These are phyloP conservation scores for Sinonovacula constricta DNA, from an alignment of 1,140 invertebrate genomes.

Conservation along the genomic window DNA sequence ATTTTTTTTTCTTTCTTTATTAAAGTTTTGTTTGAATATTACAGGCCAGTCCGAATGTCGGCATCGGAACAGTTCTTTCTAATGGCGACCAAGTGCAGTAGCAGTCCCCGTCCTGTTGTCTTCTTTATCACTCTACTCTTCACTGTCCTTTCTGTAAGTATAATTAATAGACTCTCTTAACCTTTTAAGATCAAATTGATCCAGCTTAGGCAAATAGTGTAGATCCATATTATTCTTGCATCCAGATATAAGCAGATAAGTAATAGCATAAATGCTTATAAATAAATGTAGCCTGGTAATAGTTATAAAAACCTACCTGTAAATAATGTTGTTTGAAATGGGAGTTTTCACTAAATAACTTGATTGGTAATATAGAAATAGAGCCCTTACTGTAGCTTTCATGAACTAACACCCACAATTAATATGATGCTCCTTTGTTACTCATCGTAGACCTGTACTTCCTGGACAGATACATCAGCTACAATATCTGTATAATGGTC, in stretches of 20 bases:
- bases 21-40: constrained; percentile 38
- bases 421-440: too few species aligned
- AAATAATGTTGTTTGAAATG: too few species aligned
- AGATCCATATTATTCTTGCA: not conserved
- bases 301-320: not conserved
- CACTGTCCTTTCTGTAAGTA: constrained; percentile 81
- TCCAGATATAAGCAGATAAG: not conserved
- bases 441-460: too few species aligned
- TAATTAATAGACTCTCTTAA: too few species aligned
- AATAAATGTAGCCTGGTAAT: not conserved
- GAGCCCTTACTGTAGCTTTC: too few species aligned
- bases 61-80: constrained; percentile 91
- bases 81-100: constrained; percentile 86
- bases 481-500: too few species aligned
- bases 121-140: constrained; percentile 89
- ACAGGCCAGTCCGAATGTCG: constrained; percentile 83
- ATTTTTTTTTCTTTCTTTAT: not conserved
- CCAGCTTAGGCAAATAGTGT: too few species aligned
- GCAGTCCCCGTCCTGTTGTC: constrained; percentile 81
- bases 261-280: not conserved
- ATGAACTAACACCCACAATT: too few species aligned
- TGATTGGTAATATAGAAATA: too few species aligned
- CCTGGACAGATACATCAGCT: too few species aligned
- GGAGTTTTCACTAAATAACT: too few species aligned
- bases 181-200: too few species aligned